phyloP scores from a whole-genome alignment of 1,140 invertebrate genomes.

The Lycorma delicatula region DNA sequence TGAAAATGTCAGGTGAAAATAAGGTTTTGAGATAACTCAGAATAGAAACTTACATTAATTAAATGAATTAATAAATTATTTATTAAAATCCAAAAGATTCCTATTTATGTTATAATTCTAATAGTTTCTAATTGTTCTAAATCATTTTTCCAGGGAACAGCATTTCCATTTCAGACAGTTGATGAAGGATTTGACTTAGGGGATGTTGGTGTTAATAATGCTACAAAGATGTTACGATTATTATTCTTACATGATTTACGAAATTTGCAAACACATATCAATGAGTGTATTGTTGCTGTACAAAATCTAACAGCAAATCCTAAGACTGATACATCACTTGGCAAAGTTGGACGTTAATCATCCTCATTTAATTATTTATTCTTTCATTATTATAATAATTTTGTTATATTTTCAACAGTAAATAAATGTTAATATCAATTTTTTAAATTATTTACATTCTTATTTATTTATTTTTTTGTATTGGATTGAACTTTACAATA shows the following conservation, averaged over 20 bases:
- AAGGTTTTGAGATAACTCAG: no score
- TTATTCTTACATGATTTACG: conserved; percentile 86
- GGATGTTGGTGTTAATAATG: conserved; percentile 64
- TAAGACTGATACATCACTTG: conserved; percentile 89
- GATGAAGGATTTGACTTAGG: conserved; percentile 58
- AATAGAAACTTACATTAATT: conserved; percentile 7
- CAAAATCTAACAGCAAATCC: conserved; percentile 93
- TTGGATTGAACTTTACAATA: no score
- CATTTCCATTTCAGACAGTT: conserved; percentile 56
- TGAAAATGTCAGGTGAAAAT: no score
- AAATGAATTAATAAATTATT: not conserved
- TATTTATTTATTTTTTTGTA: no score
- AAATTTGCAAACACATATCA: conserved; percentile 88
- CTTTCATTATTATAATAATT: no score
- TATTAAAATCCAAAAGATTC: not conserved
- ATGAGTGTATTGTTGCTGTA: conserved; percentile 84
- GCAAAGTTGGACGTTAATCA: conserved; percentile 81
- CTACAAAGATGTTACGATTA: conserved; percentile 72
- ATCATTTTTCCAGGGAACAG: conserved; percentile 44
- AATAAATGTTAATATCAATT: no score
- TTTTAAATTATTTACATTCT: no score
- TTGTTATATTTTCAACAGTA: no score
- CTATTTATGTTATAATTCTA: conserved; percentile 4
- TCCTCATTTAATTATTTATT: no score
- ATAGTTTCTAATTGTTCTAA: conserved; percentile 9